Percentiles rank a stretch among this genome's conserved stretches.
These are phyloP conservation scores for Callosobruchus maculatus DNA, from an alignment of 2,888 invertebrate genomes.

Conservation along the genomic window DNA sequence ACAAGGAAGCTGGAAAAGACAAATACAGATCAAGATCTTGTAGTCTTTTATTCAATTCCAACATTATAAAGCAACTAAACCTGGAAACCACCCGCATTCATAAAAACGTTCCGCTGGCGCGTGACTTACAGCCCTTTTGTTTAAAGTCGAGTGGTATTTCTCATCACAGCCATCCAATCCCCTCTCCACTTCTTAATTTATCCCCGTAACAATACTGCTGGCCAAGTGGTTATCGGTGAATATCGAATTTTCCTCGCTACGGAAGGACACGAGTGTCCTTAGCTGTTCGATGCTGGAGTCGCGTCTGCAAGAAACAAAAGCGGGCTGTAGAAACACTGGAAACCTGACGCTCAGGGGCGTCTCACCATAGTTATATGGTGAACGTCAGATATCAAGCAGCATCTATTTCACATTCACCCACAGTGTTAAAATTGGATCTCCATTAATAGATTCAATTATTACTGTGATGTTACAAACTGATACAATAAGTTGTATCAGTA, in stretches of 20 bases:
- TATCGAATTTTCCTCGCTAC: background rate
- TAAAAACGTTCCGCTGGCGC: constrained; percentile 6
- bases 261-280: background rate
- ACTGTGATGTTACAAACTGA: no score
- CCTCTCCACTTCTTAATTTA: background rate
- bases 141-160: background rate
- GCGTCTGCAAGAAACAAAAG: background rate
- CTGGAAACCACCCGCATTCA: background rate
- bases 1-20: no score
- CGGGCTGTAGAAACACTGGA: background rate
- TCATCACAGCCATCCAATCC: background rate
- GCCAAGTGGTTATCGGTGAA: background rate
- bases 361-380: background rate
- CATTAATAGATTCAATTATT: no score
- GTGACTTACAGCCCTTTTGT: constrained; percentile 1
- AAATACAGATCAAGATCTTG: no score
- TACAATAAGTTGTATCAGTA: no score
- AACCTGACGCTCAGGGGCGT: background rate
- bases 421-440: no score
- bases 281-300: background rate
- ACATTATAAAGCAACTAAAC: no score
- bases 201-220: background rate
- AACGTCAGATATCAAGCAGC: no score
- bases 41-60: no score
- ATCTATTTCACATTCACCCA: no score